Evolutionary conservation across 2,888 invertebrate genomes (phyloP).

Genomic region (Eupelmus urozonus): DNA sequence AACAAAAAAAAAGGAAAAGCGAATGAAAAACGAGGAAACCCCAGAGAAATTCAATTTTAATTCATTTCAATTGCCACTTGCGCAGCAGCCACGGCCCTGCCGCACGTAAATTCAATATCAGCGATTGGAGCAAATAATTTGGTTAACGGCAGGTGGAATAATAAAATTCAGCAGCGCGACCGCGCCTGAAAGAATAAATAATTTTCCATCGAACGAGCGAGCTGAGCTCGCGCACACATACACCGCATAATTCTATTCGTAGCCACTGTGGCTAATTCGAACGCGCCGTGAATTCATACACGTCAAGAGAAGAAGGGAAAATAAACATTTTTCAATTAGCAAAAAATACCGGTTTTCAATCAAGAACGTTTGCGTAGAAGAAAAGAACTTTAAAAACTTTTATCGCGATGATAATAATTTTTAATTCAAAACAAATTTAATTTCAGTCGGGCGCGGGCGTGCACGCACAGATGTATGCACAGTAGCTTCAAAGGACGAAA

Average conservation of each 20-base stretch:
- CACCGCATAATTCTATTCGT: slow-evolving; percentile 10
- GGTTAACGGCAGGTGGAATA: slow-evolving; percentile 21
- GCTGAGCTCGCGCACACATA: neutral
- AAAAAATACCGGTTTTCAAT: slow-evolving; percentile 9
- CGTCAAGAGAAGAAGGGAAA: neutral
- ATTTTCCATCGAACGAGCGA: neutral
- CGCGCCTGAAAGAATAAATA: slow-evolving; percentile 31
- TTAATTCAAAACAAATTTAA: slow-evolving; percentile 32
- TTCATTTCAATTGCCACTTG: slow-evolving; percentile 34
- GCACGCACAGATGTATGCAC: neutral
- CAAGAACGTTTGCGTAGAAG: neutral
- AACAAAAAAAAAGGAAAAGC: neutral
- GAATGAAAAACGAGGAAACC: neutral
- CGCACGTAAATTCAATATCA: slow-evolving; percentile 38
- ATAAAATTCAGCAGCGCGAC: slow-evolving; percentile 24
- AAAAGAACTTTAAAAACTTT: neutral
- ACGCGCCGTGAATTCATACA: too few relatives aligned
- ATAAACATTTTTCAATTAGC: slow-evolving; percentile 35
- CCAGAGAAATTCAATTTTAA: slow-evolving; percentile 36
- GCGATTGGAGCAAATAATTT: slow-evolving; percentile 43
- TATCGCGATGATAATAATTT: slow-evolving; percentile 17
- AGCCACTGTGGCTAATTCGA: neutral
- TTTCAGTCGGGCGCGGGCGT: too few relatives aligned
- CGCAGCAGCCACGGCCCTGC: neutral
- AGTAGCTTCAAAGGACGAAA: neutral